Percentiles rank a stretch among this genome's conserved stretches.
Evolutionary conservation across 2,888 invertebrate species (phyloP).

Genomic region (Plemyria rubiginata): DNA sequence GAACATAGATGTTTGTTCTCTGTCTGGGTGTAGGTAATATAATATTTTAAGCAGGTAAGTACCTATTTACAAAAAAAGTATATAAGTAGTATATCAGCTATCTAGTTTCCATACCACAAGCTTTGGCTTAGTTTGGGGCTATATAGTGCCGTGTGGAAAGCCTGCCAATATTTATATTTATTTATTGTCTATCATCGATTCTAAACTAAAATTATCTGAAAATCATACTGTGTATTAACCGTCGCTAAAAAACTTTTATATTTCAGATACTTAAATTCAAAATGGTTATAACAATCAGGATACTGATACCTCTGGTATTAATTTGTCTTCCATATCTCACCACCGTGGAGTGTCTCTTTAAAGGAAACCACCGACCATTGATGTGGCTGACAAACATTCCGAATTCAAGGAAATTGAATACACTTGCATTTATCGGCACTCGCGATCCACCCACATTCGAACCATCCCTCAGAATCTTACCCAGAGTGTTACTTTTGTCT

Average conservation of each 20-base stretch:
- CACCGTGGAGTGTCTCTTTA: slow-evolving; percentile 4
- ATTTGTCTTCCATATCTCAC: slow-evolving; percentile 3
- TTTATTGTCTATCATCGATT: too few relatives aligned
- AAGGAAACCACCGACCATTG: neutral
- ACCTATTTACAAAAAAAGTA: too few relatives aligned
- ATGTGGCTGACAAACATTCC: slow-evolving; percentile 5
- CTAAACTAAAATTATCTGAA: neutral
- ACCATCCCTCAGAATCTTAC: neutral
- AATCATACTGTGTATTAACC: neutral
- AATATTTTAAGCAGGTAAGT: too few relatives aligned
- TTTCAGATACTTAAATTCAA: slow-evolving; percentile 4
- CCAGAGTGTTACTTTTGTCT: slow-evolving; percentile 1
- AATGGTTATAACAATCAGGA: slow-evolving; percentile 2
- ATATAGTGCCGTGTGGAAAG: too few relatives aligned
- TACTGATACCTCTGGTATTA: slow-evolving; percentile 2
- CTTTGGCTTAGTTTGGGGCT: too few relatives aligned
- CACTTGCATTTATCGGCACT: slow-evolving; percentile 6
- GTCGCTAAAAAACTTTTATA: neutral
- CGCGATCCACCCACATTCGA: slow-evolving; percentile 5
- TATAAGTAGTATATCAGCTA: too few relatives aligned
- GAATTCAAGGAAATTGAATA: slow-evolving; percentile 3
- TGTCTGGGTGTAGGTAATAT: too few relatives aligned
- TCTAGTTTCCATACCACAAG: too few relatives aligned
- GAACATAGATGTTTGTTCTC: too few relatives aligned
- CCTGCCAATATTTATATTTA: too few relatives aligned